Conservation (phyloP, 2,113 vertebrate genomes). For the Columba janthina region DNA sequence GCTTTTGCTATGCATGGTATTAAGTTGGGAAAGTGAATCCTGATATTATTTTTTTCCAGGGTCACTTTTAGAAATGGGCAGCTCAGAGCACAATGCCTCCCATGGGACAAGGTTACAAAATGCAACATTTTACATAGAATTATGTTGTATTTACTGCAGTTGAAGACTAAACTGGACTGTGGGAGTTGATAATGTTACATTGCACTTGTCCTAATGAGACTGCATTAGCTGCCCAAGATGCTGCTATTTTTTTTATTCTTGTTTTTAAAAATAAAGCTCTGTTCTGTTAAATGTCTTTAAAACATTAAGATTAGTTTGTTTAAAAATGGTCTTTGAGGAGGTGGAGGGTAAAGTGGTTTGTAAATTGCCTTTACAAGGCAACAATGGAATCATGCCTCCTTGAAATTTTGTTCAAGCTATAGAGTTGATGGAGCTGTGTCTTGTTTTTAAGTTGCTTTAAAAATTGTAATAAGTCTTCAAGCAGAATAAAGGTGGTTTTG, state of each 20-base stretch:
- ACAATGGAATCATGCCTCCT: slow-evolving; percentile 74
- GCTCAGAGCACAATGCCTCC: slow-evolving; percentile 76
- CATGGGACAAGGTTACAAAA: slow-evolving; percentile 73
- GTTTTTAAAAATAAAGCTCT: slow-evolving; percentile 74
- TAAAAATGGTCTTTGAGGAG: slow-evolving; percentile 75
- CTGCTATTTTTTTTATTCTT: slow-evolving; percentile 79
- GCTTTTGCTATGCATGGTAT: slow-evolving; percentile 80
- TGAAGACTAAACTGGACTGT: slow-evolving; percentile 11
- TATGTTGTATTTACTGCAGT: not conserved
- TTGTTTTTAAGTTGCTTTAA: slow-evolving; percentile 83
- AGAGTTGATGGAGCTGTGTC: slow-evolving; percentile 80
- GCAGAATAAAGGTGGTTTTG: slow-evolving; percentile 85
- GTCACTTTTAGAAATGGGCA: slow-evolving; percentile 75
- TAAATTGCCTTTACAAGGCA: slow-evolving; percentile 81
- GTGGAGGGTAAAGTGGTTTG: slow-evolving; percentile 70
- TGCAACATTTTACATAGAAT: slow-evolving; percentile 64
- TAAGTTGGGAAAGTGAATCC: slow-evolving; percentile 72
- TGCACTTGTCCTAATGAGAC: slow-evolving; percentile 77
- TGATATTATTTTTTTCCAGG: slow-evolving; percentile 56
- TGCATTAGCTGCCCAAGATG: slow-evolving; percentile 83
- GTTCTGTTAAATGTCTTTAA: slow-evolving; percentile 82
- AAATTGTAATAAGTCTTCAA: slow-evolving; percentile 85
- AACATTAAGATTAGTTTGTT: slow-evolving; percentile 78
- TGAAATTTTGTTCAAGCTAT: slow-evolving; percentile 78
- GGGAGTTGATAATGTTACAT: slow-evolving; percentile 39